Percentiles rank a stretch among this genome's conserved stretches.
Conservation (phyloP, 2,113 vertebrate species). For the Alligator mississippiensis region DNA sequence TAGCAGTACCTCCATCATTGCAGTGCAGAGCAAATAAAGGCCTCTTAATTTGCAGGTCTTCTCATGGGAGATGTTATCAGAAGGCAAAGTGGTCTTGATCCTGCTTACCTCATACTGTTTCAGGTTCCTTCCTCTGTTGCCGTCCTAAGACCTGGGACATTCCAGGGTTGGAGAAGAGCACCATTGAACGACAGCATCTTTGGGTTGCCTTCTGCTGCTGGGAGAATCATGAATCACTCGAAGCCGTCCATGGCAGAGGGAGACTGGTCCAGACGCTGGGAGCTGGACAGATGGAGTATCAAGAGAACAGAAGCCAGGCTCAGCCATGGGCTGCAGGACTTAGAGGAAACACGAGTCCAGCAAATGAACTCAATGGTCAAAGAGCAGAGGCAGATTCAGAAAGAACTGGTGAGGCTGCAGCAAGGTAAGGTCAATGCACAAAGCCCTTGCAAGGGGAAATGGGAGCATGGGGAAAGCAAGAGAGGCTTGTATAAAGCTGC, state of each 20-base stretch:
- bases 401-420: slow-evolving; percentile 55
- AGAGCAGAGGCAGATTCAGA: slow-evolving; percentile 69
- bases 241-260: background rate
- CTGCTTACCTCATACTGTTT: background rate
- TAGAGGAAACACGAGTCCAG: slow-evolving; percentile 52
- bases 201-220: too few species aligned
- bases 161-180: background rate
- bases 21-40: background rate
- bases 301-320: slow-evolving; percentile 68
- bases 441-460: background rate
- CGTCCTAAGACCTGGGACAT: background rate
- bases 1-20: too few species aligned
- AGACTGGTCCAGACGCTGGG: slow-evolving; percentile 12
- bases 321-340: slow-evolving; percentile 24
- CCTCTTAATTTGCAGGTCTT: background rate
- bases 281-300: slow-evolving; percentile 54
- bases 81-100: background rate
- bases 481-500: too few species aligned
- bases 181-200: background rate
- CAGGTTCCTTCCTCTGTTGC: background rate
- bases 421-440: slow-evolving; percentile 46
- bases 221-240: too few species aligned
- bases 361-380: slow-evolving; percentile 49
- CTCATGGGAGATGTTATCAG: background rate
- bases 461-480: too few species aligned